Evolutionary conservation across 2,113 vertebrate genomes (phyloP).

Genomic region (Psammodynastes pulverulentus): DNA sequence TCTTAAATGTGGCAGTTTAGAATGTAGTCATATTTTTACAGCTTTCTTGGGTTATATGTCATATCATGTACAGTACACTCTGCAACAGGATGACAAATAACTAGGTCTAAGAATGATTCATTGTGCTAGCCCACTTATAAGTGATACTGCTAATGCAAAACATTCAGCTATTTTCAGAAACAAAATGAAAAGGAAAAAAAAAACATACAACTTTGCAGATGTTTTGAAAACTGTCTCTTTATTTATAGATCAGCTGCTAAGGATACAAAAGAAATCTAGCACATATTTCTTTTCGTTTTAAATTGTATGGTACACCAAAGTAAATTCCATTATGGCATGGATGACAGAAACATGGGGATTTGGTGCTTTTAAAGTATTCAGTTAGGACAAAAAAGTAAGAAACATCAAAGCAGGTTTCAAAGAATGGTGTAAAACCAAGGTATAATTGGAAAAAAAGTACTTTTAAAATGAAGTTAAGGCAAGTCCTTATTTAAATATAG

Average conservation of each 20-base stretch:
- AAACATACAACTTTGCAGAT: slow-evolving; percentile 28
- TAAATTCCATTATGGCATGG: background rate
- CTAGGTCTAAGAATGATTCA: background rate
- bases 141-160: slow-evolving; percentile 51
- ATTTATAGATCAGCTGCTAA: slow-evolving; percentile 43
- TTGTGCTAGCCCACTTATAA: slow-evolving; percentile 2
- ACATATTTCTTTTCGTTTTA: background rate
- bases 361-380: background rate
- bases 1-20: background rate
- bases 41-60: slow-evolving; percentile 22
- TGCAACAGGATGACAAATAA: background rate
- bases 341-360: background rate
- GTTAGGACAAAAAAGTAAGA: background rate
- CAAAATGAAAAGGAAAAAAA: background rate
- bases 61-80: background rate
- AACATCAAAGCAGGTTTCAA: background rate
- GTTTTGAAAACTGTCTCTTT: slow-evolving; percentile 51
- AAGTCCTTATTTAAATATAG: background rate
- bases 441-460: background rate
- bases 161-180: slow-evolving; percentile 49
- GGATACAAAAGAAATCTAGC: background rate
- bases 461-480: background rate
- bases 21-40: slow-evolving; percentile 18
- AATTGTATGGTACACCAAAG: background rate
- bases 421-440: background rate